Evolutionary conservation across 2,888 invertebrate genomes (phyloP).

Genomic region (Gandaritis pyraliata): DNA sequence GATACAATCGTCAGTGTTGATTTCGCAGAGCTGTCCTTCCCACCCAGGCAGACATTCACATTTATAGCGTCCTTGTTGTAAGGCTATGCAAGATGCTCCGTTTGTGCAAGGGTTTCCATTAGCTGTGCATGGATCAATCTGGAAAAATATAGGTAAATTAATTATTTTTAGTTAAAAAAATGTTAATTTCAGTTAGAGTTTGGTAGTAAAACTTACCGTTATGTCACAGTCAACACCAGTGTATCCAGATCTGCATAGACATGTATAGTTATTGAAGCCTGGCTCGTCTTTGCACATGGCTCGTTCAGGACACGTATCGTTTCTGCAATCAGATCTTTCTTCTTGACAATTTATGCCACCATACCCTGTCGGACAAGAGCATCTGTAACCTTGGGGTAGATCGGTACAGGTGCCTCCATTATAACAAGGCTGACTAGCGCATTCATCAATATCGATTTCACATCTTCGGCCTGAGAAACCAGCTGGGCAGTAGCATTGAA

Average conservation of each 20-base stretch:
- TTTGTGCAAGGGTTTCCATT: constrained; percentile 96
- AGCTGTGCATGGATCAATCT: constrained; percentile 95
- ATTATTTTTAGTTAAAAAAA: background rate
- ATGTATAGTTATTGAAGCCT: constrained; percentile 94
- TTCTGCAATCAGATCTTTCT: constrained; percentile 94
- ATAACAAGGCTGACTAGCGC: constrained; percentile 96
- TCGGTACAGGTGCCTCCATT: constrained; percentile 97
- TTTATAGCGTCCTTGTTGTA: constrained; percentile 95
- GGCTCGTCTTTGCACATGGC: constrained; percentile 99
- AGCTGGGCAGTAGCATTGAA: constrained; percentile 97
- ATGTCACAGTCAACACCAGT: constrained; percentile 96
- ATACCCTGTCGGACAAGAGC: constrained; percentile 94
- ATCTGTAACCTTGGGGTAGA: constrained; percentile 95
- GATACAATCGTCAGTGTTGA: constrained; percentile 96
- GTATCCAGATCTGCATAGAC: constrained; percentile 97
- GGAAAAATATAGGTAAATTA: constrained; percentile 46
- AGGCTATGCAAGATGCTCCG: constrained; percentile 94
- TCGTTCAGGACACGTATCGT: constrained; percentile 96
- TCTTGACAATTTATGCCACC: constrained; percentile 98
- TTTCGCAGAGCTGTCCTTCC: constrained; percentile 98
- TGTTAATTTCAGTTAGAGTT: background rate
- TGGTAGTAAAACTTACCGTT: constrained; percentile 84
- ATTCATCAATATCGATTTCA: constrained; percentile 97
- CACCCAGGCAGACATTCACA: constrained; percentile 98
- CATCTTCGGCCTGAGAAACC: constrained; percentile 97